These are phyloP conservation scores for Amphipoea oculea DNA, from an alignment of 2,888 invertebrate species.

Conservation along the genomic window DNA sequence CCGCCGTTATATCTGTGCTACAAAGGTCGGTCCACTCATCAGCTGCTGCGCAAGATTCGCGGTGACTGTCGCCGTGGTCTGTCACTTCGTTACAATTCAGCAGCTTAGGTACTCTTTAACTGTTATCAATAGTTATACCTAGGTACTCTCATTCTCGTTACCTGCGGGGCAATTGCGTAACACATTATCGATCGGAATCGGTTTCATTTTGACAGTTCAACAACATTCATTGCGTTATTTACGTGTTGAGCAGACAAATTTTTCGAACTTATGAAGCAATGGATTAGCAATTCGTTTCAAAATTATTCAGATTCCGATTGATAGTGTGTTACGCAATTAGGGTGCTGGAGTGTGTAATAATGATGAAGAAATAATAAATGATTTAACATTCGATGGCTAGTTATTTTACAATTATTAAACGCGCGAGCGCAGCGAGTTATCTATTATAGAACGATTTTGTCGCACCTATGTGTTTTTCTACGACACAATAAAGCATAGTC, in stretches of 20 bases:
- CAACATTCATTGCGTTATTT: too few relatives aligned
- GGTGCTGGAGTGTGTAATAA: neutral
- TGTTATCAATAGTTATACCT: slow-evolving; percentile 20
- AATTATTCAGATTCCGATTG: too few relatives aligned
- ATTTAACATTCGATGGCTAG: neutral
- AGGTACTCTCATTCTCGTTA: neutral
- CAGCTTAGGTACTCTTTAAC: slow-evolving; percentile 32
- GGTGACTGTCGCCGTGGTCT: slow-evolving; percentile 10
- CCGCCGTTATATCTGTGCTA: slow-evolving; percentile 37
- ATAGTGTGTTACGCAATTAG: too few relatives aligned
- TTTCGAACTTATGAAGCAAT: too few relatives aligned
- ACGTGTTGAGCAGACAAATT: too few relatives aligned
- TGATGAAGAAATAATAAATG: neutral
- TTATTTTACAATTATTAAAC: neutral
- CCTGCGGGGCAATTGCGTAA: too few relatives aligned
- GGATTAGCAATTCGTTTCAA: too few relatives aligned
- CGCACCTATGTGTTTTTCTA: neutral
- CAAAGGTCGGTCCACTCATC: slow-evolving; percentile 29
- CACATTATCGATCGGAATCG: too few relatives aligned
- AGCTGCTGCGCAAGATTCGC: slow-evolving; percentile 24
- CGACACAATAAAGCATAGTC: too few relatives aligned
- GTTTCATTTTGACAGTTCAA: too few relatives aligned
- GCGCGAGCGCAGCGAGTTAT: neutral
- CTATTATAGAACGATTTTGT: neutral
- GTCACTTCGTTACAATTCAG: slow-evolving; percentile 5